phyloP scores from a whole-genome alignment of 2,797 vertebrate genomes.

The Galago senegalensis region DNA sequence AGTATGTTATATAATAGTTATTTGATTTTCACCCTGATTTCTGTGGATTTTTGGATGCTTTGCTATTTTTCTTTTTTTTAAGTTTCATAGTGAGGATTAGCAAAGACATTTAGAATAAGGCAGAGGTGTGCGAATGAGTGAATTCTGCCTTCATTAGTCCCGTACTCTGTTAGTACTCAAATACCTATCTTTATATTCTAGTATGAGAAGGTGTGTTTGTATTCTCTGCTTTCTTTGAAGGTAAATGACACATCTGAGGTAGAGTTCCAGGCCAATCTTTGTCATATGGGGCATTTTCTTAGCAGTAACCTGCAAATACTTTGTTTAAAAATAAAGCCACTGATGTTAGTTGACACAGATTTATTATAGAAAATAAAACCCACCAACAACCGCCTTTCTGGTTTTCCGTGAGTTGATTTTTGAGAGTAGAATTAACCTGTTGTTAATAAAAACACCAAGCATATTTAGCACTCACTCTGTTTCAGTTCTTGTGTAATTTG shows the following conservation, averaged over 20 bases:
- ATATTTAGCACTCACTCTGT: neutral
- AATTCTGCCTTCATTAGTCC: neutral
- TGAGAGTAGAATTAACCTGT: neutral
- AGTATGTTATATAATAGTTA: neutral
- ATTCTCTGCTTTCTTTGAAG: slow-evolving; percentile 20
- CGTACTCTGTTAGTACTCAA: neutral
- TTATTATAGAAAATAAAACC: neutral
- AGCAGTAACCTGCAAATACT: slow-evolving; percentile 11
- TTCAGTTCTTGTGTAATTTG: neutral
- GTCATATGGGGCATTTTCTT: neutral
- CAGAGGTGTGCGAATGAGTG: neutral
- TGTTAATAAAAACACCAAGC: neutral
- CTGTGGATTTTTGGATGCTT: slow-evolving; percentile 41
- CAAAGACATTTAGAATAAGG: slow-evolving; percentile 43
- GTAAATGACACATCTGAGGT: slow-evolving; percentile 8
- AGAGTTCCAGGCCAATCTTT: neutral
- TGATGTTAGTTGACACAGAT: neutral
- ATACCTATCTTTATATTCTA: neutral
- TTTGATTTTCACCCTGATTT: slow-evolving; percentile 9
- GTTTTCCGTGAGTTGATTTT: neutral
- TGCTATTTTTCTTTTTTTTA: neutral
- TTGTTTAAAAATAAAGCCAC: slow-evolving; percentile 45
- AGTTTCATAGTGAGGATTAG: slow-evolving; percentile 38
- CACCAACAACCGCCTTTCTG: neutral
- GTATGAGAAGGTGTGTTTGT: neutral